Conservation (phyloP, 2,797 vertebrate genomes). For the Xyrichtys novacula region DNA sequence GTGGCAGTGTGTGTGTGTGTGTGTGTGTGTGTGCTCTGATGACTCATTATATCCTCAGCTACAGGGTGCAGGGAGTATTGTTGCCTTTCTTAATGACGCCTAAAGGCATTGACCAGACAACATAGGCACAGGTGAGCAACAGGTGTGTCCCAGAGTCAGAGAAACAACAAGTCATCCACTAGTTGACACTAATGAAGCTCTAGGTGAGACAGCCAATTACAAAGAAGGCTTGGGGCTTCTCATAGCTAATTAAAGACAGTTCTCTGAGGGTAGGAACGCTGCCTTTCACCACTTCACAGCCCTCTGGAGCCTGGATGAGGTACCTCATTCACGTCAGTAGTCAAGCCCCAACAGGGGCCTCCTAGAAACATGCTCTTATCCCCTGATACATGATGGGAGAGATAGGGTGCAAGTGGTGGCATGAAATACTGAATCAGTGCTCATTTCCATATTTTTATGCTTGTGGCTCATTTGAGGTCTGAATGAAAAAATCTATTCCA, state of each 20-base stretch:
- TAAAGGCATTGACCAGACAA: constrained; percentile 49
- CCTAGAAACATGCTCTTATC: constrained; percentile 17
- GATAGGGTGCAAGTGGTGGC: background rate
- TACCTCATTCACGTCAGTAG: constrained; percentile 57
- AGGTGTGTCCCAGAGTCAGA: constrained; percentile 64
- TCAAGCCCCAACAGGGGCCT: constrained; percentile 30
- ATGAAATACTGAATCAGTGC: too few species aligned
- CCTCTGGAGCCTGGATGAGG: constrained; percentile 41
- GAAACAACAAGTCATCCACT: constrained; percentile 61
- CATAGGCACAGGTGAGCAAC: constrained; percentile 67
- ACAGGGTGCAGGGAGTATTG: constrained; percentile 56
- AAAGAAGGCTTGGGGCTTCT: constrained; percentile 33
- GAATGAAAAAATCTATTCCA: background rate
- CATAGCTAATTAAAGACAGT: constrained; percentile 54
- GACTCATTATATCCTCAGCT: constrained; percentile 50
- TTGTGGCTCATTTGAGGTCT: background rate
- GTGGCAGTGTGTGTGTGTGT: constrained; percentile 11
- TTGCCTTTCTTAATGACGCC: constrained; percentile 79
- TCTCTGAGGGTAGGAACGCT: constrained; percentile 34
- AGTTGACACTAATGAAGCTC: constrained; percentile 73
- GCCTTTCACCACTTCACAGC: background rate
- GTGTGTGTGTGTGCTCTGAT: constrained; percentile 21
- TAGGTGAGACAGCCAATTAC: constrained; percentile 52
- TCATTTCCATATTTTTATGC: background rate
- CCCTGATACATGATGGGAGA: constrained; percentile 3